Evolutionary conservation across 2,888 invertebrate genomes (phyloP), one percentile per base, ranked within the genome.

Genomic region (Tanypteryx hageni): DNA sequence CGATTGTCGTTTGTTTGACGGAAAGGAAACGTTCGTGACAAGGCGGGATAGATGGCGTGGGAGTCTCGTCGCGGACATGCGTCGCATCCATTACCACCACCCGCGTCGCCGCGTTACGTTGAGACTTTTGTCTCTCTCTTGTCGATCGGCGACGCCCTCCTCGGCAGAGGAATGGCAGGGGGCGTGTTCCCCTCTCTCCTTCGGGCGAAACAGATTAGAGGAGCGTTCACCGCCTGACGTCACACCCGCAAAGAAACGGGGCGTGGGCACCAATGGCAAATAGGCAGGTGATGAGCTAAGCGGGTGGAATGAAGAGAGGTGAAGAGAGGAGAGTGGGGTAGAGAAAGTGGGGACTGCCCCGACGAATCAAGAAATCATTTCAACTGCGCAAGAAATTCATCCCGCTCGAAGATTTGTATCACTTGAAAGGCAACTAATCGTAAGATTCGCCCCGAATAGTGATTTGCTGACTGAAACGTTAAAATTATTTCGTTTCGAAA

Each of bases 251-350:
- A 44, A 44, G 44, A 44, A 44, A 44, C 16, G 89, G 61, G 44
- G 89, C 31, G 44, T 27, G 14, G 89, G 44, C 89, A 89, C 64
- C 64, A 13, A 68, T 64, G 44, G 64, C 76, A 44, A 89, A 89
- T 89, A 64, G 89, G 83, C 18, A 56, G 56, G 89, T 64, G 89
- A 89, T 89, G 89, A 89, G 31, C 89, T 89, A 89, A 89, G 89
- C 89, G 68, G 11, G 64, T 44, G 18, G 18, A 31, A 83, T 83
- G n/a, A 64, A 11, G 89, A 68, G 44, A n/a, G 14, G 56, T 13
- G 44, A n/a, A 13, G 44, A 82, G n/a, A 56, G 16, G 83, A n/a
- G 13, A n/a, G n/a, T n/a, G n/a, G n/a, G n/a, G n/a, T n/a, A n/a
- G n/a, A n/a, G n/a, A n/a, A n/a, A n/a, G 59, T 31, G 44, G 76